Evolutionary conservation across 1,140 invertebrate genomes (phyloP), one percentile per base, ranked within the genome.

Genomic region (Tetramorium parvispinum): DNA sequence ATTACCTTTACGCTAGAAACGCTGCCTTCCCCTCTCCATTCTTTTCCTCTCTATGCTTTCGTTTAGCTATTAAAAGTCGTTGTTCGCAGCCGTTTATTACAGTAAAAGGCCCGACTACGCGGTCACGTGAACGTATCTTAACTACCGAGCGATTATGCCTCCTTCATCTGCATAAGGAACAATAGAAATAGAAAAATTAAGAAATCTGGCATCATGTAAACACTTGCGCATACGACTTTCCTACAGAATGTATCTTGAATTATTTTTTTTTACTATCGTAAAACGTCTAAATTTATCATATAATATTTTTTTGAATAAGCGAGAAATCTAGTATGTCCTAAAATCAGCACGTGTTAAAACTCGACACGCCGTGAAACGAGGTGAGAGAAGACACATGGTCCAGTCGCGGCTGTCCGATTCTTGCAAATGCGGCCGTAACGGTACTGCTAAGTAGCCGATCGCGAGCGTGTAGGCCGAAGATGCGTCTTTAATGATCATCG

Each of bases 401-500:
- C 46, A 46, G 65, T 65, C 61, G 49, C 24, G 18, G 83, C 37
- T 18, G 53, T 32, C 66, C 53, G 40, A 82, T 71, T 82, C 79
- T 73, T 46, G 53, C 53, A 53, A 82, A 71, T 46, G 79, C 68
- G 53, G 79, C 6, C 66, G 18, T 82, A 82, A 82, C 79, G 79
- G 79, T 82, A 82, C 40, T 24, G 53, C 40, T 82, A 59, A 73
- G 79, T 73, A 82, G 79, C 76, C 49, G 65, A 86, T 81, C 43
- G 85, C 83, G 51, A 65, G 81, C 59, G 55, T 51, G 55, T 57
- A 57, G 46, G 11, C 51, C 73, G 81, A 87, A 91, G 91, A 92
- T 91, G 90, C 91, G 90, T 92, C 91, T 92, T 91, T 92, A 92
- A 92, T 91, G 91, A 92, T 92, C 90, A 77, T 86, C 73, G 87